Base-by-base conservation (phyloP, 2,888 invertebrate genomes). In the Craniophora ligustri region DNA sequence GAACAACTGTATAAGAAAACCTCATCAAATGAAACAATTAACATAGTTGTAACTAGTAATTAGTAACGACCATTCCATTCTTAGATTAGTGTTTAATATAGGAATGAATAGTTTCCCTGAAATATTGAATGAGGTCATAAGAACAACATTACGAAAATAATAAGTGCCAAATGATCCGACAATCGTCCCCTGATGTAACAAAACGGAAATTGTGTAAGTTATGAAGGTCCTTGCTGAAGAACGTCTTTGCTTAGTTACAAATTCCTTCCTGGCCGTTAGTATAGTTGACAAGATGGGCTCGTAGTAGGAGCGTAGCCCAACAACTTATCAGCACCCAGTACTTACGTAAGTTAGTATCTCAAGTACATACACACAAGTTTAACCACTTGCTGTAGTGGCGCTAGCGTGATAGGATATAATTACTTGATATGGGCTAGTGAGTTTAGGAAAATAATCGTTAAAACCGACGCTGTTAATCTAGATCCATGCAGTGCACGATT, bases 321-420 rank as follows among this genome's bases (percentile, higher is more conserved):
- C 59, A 31, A 51, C 66, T 59, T 66, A 63, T 50, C 34, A 63
- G 67, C 60, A 35, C 42, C 21, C 40, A 57, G 47, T 57, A 48
- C 14, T 30, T 18, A 23, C 60, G 35, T 42, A 51, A 45, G 38
- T 47, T 35, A 35, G 58, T 41, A 61, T 59, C 47, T 44, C 32
- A 16, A 11, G 31, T 45, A 44, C 18, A 39, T 42, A 45, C 30
- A 18, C 36, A 45, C 47, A 34, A 32, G 14, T 28, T 18, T n/a
- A 38, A 32, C 16, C 35, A 47, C 16, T 45, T 34, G 40, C 40
- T 32, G 28, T 15, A 23, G 67, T 44, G 13, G 40, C 19, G 49
- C 31, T 73, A 46, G 67, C 72, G 72, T 71, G 72, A 62, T 64
- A 54, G 16, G 62, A 62, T 54, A 61, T 60, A 73, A 72, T 73